Evolutionary conservation across 2,888 invertebrate genomes (phyloP).

Genomic region (Cosmia pyralina): DNA sequence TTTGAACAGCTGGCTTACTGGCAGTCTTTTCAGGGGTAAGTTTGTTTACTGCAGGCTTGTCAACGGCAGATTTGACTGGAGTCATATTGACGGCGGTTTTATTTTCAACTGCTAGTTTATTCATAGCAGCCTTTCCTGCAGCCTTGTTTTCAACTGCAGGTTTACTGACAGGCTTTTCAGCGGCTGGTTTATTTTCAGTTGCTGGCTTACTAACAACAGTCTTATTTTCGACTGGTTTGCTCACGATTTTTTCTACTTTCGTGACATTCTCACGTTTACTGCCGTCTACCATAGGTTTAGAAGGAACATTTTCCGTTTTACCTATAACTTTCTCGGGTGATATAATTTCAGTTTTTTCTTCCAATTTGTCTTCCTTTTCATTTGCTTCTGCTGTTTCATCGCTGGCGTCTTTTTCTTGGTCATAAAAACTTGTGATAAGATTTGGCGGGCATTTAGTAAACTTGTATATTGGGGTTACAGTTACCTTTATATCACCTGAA

Average conservation of each 20-base stretch:
- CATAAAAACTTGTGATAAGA: slow-evolving; percentile 71
- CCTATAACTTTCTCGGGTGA: slow-evolving; percentile 2
- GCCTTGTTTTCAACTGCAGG: slow-evolving; percentile 16
- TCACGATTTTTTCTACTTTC: slow-evolving; percentile 14
- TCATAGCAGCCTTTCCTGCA: not conserved
- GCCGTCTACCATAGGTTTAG: slow-evolving; percentile 21
- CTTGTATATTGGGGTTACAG: slow-evolving; percentile 76
- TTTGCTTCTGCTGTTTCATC: slow-evolving; percentile 27
- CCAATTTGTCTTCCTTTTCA: slow-evolving; percentile 24
- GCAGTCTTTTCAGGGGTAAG: not conserved
- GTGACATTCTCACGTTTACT: slow-evolving; percentile 15
- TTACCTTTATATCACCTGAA: slow-evolving; percentile 78
- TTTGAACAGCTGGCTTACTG: slow-evolving; percentile 14
- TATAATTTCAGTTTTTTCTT: slow-evolving; percentile 21
- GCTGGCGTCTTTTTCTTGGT: slow-evolving; percentile 40
- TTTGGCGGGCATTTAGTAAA: slow-evolving; percentile 77
- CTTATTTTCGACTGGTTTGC: slow-evolving; percentile 23
- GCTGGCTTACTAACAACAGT: slow-evolving; percentile 11
- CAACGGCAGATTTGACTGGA: not conserved
- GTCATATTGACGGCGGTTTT: not conserved
- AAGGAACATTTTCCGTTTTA: slow-evolving; percentile 28
- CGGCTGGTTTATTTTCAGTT: slow-evolving; percentile 16
- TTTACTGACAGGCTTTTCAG: slow-evolving; percentile 13
- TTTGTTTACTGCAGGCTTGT: slow-evolving; percentile 8
- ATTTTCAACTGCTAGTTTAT: slow-evolving; percentile 15